Evolutionary conservation across 2,113 vertebrate genomes (phyloP), one percentile per base, ranked within the genome.

Genomic region (Osmerus mordax): DNA sequence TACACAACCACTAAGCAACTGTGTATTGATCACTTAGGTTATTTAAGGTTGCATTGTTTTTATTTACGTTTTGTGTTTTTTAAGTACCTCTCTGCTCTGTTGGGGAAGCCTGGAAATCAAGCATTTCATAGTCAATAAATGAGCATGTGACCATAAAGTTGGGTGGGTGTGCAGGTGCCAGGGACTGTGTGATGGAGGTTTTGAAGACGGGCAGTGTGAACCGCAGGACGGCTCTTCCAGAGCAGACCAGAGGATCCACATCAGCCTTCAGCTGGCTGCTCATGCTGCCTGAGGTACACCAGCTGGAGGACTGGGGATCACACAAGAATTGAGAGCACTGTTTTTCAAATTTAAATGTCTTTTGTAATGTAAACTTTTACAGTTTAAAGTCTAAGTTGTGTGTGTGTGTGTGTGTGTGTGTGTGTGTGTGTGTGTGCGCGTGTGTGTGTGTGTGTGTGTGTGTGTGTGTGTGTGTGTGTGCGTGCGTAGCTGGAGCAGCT

Each of bases 261-360:
- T 61, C 47, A 0, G 70, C 72, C 9, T 94, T 96, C 36, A 92
- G 93, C 82, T 78, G 84, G 28, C 89, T 94, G 70, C 92, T 96
- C 85, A 87, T 97, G 25, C 78, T 97, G n/a, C 86, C 90, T 0
- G 93, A 98, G 95, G 97, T 99, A 90, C 16, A 21, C 1, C 51
- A 6, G 4, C 1, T 63, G 61, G 18, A 55, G 54, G 8, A 1
- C 8, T n/a, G 14, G 2, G 14, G 54, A 55, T 41, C 36, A 41
- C 36, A 41, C 36, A 41, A 41, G 6, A 41, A 41, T 9, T 6
- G 36, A 41, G 36, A 8, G 36, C 6, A 41, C 36, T 41, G 36
- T 8, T 41, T 1, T 0, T 41, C 36, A 41, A 3, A 55, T 23
- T 23, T 23, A 23, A 23, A 23, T 23, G 54, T 15, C 3, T 12